A percentile compares a stretch with the other conserved stretches of the same genome.
These are phyloP conservation scores for Pyrocoelia pectoralis DNA, from an alignment of 2,888 invertebrate species.

Conservation along the genomic window DNA sequence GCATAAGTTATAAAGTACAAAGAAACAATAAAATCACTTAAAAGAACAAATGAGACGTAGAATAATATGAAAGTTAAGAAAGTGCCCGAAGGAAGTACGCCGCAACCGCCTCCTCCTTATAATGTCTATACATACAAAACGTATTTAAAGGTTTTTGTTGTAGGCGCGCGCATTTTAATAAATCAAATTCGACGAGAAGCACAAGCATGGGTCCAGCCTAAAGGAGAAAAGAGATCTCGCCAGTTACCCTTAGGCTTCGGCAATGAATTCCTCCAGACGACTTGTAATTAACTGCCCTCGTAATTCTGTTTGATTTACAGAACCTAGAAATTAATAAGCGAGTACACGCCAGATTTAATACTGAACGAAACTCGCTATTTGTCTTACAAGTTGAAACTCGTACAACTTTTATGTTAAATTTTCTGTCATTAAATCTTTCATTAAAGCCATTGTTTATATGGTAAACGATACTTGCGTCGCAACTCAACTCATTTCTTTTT, in stretches of 20 bases:
- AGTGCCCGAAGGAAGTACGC: conserved; percentile 1
- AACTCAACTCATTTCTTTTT: too few species aligned
- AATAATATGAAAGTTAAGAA: conserved; percentile 12
- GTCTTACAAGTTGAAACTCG: conserved; percentile 42
- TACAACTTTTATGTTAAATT: conserved; percentile 46
- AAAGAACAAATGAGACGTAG: conserved; percentile 17
- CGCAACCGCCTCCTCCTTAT: conserved; percentile 3
- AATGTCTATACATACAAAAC: conserved; percentile 35
- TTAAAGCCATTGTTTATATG: too few species aligned
- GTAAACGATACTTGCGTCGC: too few species aligned
- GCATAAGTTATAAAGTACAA: not conserved
- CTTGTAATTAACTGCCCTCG: conserved; percentile 54
- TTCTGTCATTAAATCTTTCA: conserved; percentile 45
- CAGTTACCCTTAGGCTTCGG: conserved; percentile 30
- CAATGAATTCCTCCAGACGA: conserved; percentile 50
- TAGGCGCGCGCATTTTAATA: conserved; percentile 37
- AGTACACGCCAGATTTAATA: conserved; percentile 51
- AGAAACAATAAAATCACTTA: conserved; percentile 18
- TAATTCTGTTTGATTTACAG: conserved; percentile 54
- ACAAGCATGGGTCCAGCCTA: conserved; percentile 35
- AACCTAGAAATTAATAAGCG: conserved; percentile 55
- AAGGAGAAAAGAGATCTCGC: conserved; percentile 37
- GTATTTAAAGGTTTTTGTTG: conserved; percentile 31
- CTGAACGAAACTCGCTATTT: conserved; percentile 50
- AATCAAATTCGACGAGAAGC: conserved; percentile 26